A percentile compares a stretch with the other conserved stretches of the same genome.
Conservation (phyloP, 2,113 vertebrate species). For the Trematocara nigrifrons region DNA sequence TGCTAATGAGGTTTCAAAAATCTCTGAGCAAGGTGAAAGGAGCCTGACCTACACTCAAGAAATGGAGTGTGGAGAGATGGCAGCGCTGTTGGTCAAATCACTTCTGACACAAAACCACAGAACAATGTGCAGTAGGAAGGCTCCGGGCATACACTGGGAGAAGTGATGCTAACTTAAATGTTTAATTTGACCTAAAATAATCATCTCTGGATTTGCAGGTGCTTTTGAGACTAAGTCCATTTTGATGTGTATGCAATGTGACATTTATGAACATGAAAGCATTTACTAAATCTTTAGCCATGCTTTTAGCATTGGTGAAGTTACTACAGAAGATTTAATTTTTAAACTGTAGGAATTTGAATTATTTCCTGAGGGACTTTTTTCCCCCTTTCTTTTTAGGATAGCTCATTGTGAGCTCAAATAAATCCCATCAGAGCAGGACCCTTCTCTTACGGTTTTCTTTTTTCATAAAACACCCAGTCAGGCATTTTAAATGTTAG, state of each 20-base stretch:
- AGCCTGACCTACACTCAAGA: slow-evolving; percentile 35
- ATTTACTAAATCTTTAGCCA: background rate
- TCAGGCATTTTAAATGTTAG: background rate
- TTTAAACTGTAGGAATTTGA: background rate
- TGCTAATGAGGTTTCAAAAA: slow-evolving; percentile 66
- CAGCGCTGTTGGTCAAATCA: slow-evolving; percentile 11
- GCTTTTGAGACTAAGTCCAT: background rate
- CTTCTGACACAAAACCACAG: slow-evolving; percentile 45
- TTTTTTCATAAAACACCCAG: background rate
- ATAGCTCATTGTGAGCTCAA: background rate
- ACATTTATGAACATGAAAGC: background rate
- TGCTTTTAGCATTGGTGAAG: background rate
- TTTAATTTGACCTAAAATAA: slow-evolving; percentile 1
- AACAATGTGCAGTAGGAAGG: slow-evolving; percentile 29
- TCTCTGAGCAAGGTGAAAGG: slow-evolving; percentile 39
- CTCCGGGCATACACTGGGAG: background rate
- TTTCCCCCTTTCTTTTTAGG: background rate
- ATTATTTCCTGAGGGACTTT: background rate
- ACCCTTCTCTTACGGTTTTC: background rate
- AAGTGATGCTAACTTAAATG: background rate
- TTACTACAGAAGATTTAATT: background rate
- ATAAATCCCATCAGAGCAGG: background rate
- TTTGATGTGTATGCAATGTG: background rate
- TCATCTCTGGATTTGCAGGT: background rate
- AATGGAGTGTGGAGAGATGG: slow-evolving; percentile 13